Evolutionary conservation across 53 echinoderm and acorn worm species (phyloP).

Genomic region (Stichopus horrens): DNA sequence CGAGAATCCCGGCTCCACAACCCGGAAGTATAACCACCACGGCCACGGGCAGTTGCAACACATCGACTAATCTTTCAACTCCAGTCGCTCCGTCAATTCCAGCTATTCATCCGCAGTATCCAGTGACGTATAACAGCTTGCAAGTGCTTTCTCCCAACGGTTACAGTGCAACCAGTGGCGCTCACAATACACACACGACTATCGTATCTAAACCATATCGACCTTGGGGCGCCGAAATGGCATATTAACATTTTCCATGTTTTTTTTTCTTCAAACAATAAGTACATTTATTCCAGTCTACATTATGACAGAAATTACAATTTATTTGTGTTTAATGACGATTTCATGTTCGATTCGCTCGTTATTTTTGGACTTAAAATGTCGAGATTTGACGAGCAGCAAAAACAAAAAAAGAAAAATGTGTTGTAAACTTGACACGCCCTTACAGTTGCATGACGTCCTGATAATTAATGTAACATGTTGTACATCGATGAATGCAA

Average conservation of each 20-base stretch:
- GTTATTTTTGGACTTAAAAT: no score
- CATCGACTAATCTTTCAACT: conserved; percentile 72
- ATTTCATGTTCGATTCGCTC: no score
- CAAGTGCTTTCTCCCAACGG: conserved; percentile 97
- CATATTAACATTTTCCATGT: conserved; percentile 52
- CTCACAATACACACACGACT: conserved; percentile 73
- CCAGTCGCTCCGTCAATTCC: conserved; percentile 74
- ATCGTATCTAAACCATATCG: conserved; percentile 92
- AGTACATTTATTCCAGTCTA: background rate
- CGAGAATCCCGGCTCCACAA: conserved; percentile 68
- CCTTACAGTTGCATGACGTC: no score
- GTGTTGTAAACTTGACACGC: no score
- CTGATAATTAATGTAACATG: no score
- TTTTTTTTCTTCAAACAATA: background rate
- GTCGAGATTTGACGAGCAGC: no score
- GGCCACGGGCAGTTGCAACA: conserved; percentile 68
- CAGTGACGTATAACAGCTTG: conserved; percentile 87
- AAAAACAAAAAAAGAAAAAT: no score
- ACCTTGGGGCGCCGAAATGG: conserved; percentile 99
- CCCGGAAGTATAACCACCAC: conserved; percentile 68
- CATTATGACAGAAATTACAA: background rate
- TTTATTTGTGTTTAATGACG: no score
- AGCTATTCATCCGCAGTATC: conserved; percentile 89
- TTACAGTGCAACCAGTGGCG: conserved; percentile 91
- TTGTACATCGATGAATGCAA: no score